These are phyloP conservation scores for Neoascia interrupta DNA, from an alignment of 2,888 invertebrate genomes.

Conservation along the genomic window DNA sequence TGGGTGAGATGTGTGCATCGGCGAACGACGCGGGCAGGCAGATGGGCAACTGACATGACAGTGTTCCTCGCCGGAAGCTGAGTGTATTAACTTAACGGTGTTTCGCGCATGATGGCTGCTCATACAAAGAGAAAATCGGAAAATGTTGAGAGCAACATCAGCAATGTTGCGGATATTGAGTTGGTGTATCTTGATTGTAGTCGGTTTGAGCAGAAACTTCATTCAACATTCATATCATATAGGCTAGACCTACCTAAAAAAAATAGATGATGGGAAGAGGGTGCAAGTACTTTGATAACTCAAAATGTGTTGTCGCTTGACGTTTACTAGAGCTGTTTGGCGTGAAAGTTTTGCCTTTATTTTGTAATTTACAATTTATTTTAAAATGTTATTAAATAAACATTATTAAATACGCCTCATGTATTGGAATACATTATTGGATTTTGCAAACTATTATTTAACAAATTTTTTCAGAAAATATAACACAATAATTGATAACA, in stretches of 20 bases:
- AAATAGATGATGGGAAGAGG: not conserved
- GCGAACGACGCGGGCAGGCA: slow-evolving; percentile 43
- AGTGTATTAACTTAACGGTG: slow-evolving; percentile 37
- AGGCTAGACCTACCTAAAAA: not conserved
- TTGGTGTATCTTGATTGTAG: not conserved
- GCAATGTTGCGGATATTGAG: slow-evolving; percentile 39
- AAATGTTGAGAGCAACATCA: slow-evolving; percentile 52
- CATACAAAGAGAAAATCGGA: slow-evolving; percentile 20
- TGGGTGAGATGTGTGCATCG: slow-evolving; percentile 48
- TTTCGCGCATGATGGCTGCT: slow-evolving; percentile 40
- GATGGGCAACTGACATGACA: slow-evolving; percentile 58
- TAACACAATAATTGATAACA: too few species aligned
- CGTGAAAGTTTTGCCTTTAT: too few species aligned
- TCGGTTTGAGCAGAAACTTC: slow-evolving; percentile 1
- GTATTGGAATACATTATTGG: too few species aligned
- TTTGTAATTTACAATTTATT: too few species aligned
- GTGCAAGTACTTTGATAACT: not conserved
- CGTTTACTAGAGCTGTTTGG: too few species aligned
- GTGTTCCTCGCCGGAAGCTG: slow-evolving; percentile 67
- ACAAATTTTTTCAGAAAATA: too few species aligned
- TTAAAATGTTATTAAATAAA: too few species aligned
- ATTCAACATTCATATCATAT: not conserved
- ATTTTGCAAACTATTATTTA: too few species aligned
- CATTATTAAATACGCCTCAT: too few species aligned
- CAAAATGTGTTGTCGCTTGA: not conserved